phyloP scores from a whole-genome alignment of 2,113 vertebrate genomes.

The Brachypodius melanocephalos region DNA sequence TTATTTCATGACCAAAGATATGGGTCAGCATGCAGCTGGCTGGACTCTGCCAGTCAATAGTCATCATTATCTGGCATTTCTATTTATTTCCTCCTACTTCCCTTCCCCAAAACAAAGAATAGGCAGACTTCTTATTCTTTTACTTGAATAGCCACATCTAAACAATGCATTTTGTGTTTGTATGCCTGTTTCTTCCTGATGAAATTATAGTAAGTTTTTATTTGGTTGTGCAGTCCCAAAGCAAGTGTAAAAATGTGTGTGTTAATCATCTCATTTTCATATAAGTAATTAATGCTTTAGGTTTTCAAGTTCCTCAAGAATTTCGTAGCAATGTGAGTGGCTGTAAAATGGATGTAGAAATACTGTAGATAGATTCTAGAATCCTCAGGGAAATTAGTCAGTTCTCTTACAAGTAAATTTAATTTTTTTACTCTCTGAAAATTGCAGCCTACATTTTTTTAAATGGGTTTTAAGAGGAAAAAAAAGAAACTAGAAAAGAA shows the following conservation, averaged over 20 bases:
- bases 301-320: constrained; percentile 7
- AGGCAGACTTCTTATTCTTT: background rate
- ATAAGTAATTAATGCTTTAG: background rate
- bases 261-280: background rate
- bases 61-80: background rate
- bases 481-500: background rate
- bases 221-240: background rate
- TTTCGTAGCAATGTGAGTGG: background rate
- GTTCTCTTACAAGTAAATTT: constrained; percentile 43
- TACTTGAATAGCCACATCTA: background rate
- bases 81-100: background rate
- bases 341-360: constrained; percentile 19
- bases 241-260: background rate
- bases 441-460: background rate
- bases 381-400: constrained; percentile 46
- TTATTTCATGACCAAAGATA: background rate
- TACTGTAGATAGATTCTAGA: background rate
- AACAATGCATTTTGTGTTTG: background rate
- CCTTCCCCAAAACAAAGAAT: background rate
- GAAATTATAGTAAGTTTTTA: background rate
- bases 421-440: constrained; percentile 58
- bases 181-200: background rate
- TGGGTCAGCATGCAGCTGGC: background rate
- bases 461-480: background rate
- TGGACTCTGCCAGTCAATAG: background rate